Conservation (phyloP, 2,797 vertebrate genomes). For the Anniella stebbinsi region DNA sequence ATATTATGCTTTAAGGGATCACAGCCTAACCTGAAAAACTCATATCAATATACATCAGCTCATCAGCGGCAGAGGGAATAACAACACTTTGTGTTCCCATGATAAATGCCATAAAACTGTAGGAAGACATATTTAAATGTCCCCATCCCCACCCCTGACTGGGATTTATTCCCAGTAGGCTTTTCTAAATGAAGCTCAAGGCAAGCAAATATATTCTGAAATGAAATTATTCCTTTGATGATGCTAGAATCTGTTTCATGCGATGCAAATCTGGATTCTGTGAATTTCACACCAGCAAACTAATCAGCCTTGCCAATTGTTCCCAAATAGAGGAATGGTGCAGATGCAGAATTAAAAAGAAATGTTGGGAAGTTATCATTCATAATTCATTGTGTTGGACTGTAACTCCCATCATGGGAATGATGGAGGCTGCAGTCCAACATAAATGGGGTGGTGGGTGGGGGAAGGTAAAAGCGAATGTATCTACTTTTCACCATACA, state of each 20-base stretch:
- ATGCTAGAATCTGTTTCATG: not conserved
- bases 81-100: constrained; percentile 12
- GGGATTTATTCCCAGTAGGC: not conserved
- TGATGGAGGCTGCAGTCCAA: no score
- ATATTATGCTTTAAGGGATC: not conserved
- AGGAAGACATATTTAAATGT: not conserved
- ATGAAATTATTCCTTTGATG: not conserved
- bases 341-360: not conserved
- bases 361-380: not conserved
- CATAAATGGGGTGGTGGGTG: no score
- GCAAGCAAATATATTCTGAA: constrained; percentile 29
- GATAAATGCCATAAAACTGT: constrained; percentile 12
- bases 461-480: not conserved
- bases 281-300: not conserved
- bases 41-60: not conserved
- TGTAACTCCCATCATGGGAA: no score
- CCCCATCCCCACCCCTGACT: not conserved
- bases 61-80: not conserved
- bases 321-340: not conserved
- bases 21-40: not conserved
- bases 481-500: not conserved
- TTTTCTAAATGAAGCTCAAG: constrained; percentile 19
- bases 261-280: not conserved
- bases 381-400: not conserved
- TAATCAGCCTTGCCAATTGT: not conserved